These are phyloP conservation scores for Cybosia mesomella DNA, from an alignment of 2,888 invertebrate genomes.

Conservation along the genomic window DNA sequence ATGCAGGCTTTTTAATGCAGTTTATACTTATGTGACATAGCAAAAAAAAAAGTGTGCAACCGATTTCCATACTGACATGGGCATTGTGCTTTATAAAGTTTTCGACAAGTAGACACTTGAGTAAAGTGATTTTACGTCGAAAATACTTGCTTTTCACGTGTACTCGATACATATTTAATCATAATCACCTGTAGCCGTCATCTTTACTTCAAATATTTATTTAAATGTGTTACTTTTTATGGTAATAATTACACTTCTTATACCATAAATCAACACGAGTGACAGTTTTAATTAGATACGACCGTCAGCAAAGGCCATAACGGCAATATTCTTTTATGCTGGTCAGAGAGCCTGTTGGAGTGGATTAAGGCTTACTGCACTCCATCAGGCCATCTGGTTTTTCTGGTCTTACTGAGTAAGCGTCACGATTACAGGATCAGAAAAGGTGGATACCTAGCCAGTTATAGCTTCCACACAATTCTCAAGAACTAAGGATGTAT, in stretches of 20 bases:
- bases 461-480: background rate
- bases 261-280: background rate
- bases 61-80: too few species aligned
- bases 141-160: slow-evolving; percentile 39
- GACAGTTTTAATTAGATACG: background rate
- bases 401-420: too few species aligned
- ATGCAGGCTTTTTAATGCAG: too few species aligned
- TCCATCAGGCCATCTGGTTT: too few species aligned
- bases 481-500: too few species aligned
- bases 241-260: background rate
- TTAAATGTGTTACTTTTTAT: background rate
- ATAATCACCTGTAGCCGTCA: background rate
- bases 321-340: too few species aligned
- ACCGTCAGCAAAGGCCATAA: background rate
- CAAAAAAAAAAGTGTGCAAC: too few species aligned
- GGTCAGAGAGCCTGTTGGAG: too few species aligned
- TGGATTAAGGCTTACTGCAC: too few species aligned
- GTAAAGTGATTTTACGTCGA: slow-evolving; percentile 11
- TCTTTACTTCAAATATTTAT: background rate
- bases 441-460: background rate
- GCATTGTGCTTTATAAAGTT: slow-evolving; percentile 13
- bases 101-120: slow-evolving; percentile 17
- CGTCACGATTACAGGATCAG: background rate
- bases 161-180: slow-evolving; percentile 18
- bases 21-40: too few species aligned